Conservation (phyloP, 92 coral and sea anemone species). For the Muricea muricata region DNA sequence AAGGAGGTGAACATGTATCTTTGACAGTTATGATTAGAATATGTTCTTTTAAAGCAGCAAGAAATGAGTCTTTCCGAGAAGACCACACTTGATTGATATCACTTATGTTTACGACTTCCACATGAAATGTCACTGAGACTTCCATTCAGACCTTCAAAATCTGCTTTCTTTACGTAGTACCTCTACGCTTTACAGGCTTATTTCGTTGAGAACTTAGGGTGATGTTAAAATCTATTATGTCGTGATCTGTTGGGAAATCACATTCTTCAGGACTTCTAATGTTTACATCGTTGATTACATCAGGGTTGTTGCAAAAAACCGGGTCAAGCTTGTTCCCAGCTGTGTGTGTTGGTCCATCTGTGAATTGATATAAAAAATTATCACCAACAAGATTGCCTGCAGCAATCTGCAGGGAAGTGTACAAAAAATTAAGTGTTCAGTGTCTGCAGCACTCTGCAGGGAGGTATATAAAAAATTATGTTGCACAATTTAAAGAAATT, state of each 20-base stretch:
- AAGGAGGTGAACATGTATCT: constrained; percentile 70
- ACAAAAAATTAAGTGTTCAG: no score
- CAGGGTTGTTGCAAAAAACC: constrained; percentile 54
- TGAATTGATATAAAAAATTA: constrained; percentile 41
- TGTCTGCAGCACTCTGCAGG: no score
- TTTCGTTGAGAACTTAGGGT: constrained; percentile 43
- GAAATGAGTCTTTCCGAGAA: constrained; percentile 46
- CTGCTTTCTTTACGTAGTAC: constrained; percentile 43
- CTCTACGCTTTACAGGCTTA: constrained; percentile 40
- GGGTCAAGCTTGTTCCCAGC: constrained; percentile 60
- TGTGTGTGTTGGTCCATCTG: constrained; percentile 47
- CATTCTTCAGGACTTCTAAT: constrained; percentile 49
- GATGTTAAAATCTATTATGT: constrained; percentile 45
- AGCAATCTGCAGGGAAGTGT: no score
- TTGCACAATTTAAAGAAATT: no score
- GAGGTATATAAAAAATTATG: no score
- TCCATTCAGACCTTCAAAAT: constrained; percentile 34
- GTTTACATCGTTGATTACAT: constrained; percentile 55
- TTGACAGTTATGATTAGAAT: constrained; percentile 53
- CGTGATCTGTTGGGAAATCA: constrained; percentile 56
- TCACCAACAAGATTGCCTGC: constrained; percentile 49
- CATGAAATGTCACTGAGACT: constrained; percentile 11
- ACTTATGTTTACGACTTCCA: constrained; percentile 26
- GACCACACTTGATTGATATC: constrained; percentile 42
- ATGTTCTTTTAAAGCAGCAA: constrained; percentile 52